Conservation (phyloP, 1,140 invertebrate genomes). For the Cepaea nemoralis region DNA sequence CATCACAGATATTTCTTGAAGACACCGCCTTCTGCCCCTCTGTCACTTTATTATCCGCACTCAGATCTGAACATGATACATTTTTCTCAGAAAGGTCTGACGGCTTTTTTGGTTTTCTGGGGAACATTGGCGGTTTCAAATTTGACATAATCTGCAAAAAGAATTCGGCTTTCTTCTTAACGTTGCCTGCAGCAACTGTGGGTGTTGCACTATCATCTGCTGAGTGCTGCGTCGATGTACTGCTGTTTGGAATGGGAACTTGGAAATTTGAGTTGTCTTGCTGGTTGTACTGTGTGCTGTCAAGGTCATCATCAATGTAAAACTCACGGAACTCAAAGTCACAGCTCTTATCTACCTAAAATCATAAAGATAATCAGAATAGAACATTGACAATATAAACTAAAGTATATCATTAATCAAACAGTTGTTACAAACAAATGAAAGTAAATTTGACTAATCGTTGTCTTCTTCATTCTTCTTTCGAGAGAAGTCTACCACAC, state of each 20-base stretch:
- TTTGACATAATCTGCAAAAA: background rate
- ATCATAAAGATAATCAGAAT: background rate
- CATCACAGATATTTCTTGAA: background rate
- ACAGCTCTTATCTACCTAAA: background rate
- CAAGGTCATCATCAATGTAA: constrained; percentile 7
- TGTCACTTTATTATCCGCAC: background rate
- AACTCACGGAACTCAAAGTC: constrained; percentile 5
- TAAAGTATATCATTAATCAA: too few species aligned
- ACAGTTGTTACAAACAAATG: too few species aligned
- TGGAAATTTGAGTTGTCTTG: background rate
- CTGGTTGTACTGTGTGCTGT: background rate
- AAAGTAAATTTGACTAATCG: too few species aligned
- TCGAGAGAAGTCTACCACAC: too few species aligned
- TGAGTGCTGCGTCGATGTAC: background rate
- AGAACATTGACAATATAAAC: background rate
- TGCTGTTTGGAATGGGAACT: background rate
- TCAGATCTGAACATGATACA: background rate
- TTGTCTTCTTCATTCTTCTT: too few species aligned
- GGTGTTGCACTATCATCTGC: background rate
- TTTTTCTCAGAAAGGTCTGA: background rate
- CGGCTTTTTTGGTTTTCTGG: background rate
- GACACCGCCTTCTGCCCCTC: background rate
- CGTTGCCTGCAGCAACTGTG: background rate
- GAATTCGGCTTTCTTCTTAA: background rate
- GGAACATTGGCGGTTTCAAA: background rate